Base-by-base conservation (phyloP, 2,888 invertebrate genomes). In the Metopia argyrocephala region DNA sequence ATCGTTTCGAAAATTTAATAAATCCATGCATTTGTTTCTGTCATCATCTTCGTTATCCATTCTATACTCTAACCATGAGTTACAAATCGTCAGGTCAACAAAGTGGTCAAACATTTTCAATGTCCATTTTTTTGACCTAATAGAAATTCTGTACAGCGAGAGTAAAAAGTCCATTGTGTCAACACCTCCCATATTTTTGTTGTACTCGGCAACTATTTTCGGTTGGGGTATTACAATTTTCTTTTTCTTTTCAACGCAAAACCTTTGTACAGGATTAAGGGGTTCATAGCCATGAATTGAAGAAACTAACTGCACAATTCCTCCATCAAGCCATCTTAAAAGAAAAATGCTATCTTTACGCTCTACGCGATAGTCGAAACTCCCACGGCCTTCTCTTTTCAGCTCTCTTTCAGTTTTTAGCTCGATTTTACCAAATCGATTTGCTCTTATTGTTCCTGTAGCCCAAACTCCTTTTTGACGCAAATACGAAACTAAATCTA, bases 151-250 rank as follows among this genome's bases (percentile, higher is more conserved):
- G 4, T 64, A 64, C 0, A 73, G 20, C 0, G 56, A 64, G 7
- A 64, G 57, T 5, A 73, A 15, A 28, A 64, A 73, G n/a, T 73
- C 64, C n/a, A 46, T 50, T 52, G 61, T 71, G 7, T 70, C 50
- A 3, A 70, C 59, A 2, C 59, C 59, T n/a, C 59, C 70, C 52
- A 54, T 71, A 7, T 46, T 52, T 25, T 64, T 3, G 18, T 71
- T 59, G 23, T 70, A 70, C 0, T 20, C 7, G 1, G 28, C 3
- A 46, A 62, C n/a, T 27, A 71, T 2, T 1, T 62, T 21, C 25
- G 71, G 62, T 27, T 62, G 62, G 1, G 1, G 5, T 6, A 71
- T 21, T 46, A 20, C 57, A 28, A 56, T 25, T n/a, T 52, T 59
- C 4, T 46, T 54, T n/a, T 74, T 74, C 38, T 66, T 4, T 31